These are phyloP conservation scores for Parus major DNA, from an alignment of 2,113 vertebrate species.

Conservation along the genomic window DNA sequence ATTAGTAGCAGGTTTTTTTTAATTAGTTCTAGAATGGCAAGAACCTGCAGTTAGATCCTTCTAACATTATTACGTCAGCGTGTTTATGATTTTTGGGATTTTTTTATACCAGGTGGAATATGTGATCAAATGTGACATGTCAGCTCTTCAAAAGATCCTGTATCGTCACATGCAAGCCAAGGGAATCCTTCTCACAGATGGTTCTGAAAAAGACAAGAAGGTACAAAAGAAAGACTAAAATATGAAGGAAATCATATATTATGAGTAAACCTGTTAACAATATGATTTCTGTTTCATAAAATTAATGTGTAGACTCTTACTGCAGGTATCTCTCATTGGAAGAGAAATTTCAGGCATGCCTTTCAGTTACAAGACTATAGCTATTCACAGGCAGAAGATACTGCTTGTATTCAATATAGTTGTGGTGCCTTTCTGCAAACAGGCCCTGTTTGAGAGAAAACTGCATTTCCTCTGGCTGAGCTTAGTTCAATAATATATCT, in stretches of 20 bases:
- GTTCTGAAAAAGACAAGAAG: slow-evolving; percentile 99
- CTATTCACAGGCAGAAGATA: background rate
- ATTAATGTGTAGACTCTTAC: background rate
- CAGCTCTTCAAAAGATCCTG: slow-evolving; percentile 95
- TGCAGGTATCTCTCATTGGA: background rate
- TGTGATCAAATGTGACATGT: slow-evolving; percentile 98
- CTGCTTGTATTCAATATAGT: background rate
- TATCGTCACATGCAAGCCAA: slow-evolving; percentile 98
- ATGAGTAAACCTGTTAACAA: background rate
- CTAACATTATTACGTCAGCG: background rate
- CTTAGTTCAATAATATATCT: background rate
- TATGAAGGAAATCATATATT: background rate
- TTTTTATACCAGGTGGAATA: slow-evolving; percentile 88
- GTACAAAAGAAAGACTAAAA: slow-evolving; percentile 56
- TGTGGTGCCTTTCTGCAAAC: background rate
- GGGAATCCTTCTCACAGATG: slow-evolving; percentile 97
- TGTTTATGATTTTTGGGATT: background rate
- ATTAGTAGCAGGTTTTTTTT: background rate
- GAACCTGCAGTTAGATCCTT: background rate
- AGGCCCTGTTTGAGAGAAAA: background rate
- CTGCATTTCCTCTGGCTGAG: background rate
- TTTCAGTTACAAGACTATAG: background rate
- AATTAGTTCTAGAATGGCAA: background rate
- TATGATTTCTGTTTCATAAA: background rate
- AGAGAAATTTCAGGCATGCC: background rate